Conservation (phyloP, 2,888 invertebrate genomes). For the Hyles lineata region DNA sequence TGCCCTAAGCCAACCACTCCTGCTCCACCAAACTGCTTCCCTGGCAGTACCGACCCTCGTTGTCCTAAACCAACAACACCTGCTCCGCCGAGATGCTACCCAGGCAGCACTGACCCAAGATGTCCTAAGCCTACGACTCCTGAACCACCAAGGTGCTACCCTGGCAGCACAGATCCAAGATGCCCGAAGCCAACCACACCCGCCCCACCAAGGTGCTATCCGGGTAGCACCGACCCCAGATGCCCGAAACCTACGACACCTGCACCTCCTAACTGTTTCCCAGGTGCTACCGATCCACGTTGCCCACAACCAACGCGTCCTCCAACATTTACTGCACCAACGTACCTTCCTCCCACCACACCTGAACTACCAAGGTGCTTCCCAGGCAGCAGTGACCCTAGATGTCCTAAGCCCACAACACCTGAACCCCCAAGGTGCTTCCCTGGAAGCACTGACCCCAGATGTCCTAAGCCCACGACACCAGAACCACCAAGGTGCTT, state of each 20-base stretch:
- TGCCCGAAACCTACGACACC: slow-evolving; percentile 60
- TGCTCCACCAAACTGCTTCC: slow-evolving; percentile 40
- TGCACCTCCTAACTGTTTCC: slow-evolving; percentile 47
- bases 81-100: slow-evolving; percentile 48
- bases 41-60: slow-evolving; percentile 39
- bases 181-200: slow-evolving; percentile 54
- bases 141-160: slow-evolving; percentile 49
- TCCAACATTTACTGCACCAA: slow-evolving; percentile 53
- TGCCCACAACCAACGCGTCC: slow-evolving; percentile 61
- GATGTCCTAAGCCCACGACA: slow-evolving; percentile 47
- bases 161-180: slow-evolving; percentile 51
- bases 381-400: slow-evolving; percentile 48
- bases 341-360: slow-evolving; percentile 49
- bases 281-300: slow-evolving; percentile 62
- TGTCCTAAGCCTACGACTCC: slow-evolving; percentile 50
- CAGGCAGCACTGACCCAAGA: slow-evolving; percentile 50
- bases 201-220: slow-evolving; percentile 48
- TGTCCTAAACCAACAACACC: slow-evolving; percentile 48
- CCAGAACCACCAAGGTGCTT: slow-evolving; percentile 38
- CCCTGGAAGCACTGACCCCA: slow-evolving; percentile 51
- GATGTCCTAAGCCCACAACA: slow-evolving; percentile 45
- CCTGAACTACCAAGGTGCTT: slow-evolving; percentile 48
- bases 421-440: slow-evolving; percentile 46
- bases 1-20: slow-evolving; percentile 50
- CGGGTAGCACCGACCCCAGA: slow-evolving; percentile 59